Conservation (phyloP, 2,888 invertebrate genomes). For the Pomacea canaliculata region DNA sequence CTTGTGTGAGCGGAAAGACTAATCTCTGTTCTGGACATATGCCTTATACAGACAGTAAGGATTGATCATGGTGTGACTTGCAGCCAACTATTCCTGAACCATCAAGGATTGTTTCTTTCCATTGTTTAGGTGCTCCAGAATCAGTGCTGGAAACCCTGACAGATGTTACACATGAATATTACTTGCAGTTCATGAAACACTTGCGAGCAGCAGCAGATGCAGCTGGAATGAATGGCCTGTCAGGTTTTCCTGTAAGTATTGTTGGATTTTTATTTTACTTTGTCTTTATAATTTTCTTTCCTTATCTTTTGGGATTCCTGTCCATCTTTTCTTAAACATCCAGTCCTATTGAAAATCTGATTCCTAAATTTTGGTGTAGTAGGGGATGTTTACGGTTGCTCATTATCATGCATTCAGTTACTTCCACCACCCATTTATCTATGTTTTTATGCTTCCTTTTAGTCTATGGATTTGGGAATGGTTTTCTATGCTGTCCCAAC, state of each 20-base stretch:
- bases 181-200: constrained; percentile 63
- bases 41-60: too few relatives aligned
- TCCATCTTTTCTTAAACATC: neutral
- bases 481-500: too few relatives aligned
- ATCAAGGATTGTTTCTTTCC: too few relatives aligned
- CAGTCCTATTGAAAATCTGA: neutral
- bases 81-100: too few relatives aligned
- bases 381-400: too few relatives aligned
- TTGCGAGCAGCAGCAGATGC: constrained; percentile 74
- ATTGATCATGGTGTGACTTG: too few relatives aligned
- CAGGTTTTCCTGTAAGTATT: constrained; percentile 63
- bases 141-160: constrained; percentile 64
- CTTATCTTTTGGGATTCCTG: neutral
- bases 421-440: too few relatives aligned
- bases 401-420: too few relatives aligned
- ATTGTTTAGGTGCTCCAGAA: constrained; percentile 52
- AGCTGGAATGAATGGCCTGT: constrained; percentile 68
- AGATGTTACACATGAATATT: constrained; percentile 60
- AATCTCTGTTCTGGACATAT: too few relatives aligned
- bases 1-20: too few relatives aligned
- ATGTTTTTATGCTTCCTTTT: too few relatives aligned
- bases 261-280: neutral
- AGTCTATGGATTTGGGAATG: too few relatives aligned
- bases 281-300: neutral
- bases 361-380: neutral